A percentile compares a stretch with the other conserved stretches of the same genome.
Conservation (phyloP, 2,113 vertebrate species). For the Pan paniscus region DNA sequence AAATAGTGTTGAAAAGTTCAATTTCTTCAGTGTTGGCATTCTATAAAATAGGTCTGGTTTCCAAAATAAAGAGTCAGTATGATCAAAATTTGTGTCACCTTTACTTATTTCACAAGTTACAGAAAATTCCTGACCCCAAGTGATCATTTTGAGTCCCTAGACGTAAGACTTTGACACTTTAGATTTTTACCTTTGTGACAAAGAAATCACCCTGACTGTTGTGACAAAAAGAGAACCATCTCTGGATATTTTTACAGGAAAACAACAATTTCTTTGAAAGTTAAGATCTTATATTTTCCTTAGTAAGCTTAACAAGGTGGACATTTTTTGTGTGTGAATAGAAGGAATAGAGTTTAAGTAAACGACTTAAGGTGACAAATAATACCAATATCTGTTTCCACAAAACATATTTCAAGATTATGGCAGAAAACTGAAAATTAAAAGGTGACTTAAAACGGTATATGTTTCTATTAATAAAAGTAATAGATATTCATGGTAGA, state of each 20-base stretch:
- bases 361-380: background rate
- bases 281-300: background rate
- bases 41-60: background rate
- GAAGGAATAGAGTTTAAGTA: background rate
- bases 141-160: background rate
- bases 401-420: background rate
- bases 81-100: background rate
- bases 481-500: background rate
- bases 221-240: background rate
- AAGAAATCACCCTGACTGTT: background rate
- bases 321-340: background rate
- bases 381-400: background rate
- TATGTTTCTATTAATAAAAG: slow-evolving; percentile 6
- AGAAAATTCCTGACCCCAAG: background rate
- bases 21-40: background rate
- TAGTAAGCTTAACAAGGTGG: background rate
- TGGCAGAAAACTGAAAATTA: background rate
- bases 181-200: background rate
- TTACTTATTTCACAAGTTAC: background rate
- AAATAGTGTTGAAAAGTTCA: background rate
- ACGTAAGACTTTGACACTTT: background rate
- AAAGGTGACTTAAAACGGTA: background rate
- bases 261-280: background rate
- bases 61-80: background rate
- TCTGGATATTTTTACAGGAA: background rate